Evolutionary conservation across 1,140 invertebrate species (phyloP).

Genomic region (Philotrypesis tridentata): DNA sequence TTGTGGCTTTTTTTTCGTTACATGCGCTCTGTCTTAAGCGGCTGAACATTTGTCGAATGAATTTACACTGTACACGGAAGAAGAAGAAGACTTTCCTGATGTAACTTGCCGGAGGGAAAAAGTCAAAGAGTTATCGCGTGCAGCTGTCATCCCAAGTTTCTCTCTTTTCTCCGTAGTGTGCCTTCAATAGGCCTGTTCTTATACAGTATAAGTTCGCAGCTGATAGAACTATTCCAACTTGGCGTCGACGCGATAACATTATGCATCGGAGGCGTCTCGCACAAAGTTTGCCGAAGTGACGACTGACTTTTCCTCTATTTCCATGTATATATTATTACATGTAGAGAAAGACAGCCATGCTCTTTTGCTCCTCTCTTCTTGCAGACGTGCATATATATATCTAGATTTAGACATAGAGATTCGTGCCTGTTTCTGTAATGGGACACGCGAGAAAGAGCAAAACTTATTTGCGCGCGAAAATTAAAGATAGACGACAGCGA

Average conservation of each 20-base stretch:
- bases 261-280: not conserved
- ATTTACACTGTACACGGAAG: no score
- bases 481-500: not conserved
- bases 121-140: not conserved
- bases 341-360: not conserved
- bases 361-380: not conserved
- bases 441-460: not conserved
- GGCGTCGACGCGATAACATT: conserved; percentile 11
- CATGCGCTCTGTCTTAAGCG: no score
- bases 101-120: not conserved
- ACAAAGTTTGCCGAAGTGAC: not conserved
- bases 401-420: no score
- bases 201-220: not conserved
- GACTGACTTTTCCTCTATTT: conserved; percentile 1
- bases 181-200: not conserved
- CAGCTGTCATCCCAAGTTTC: not conserved
- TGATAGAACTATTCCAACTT: conserved; percentile 2
- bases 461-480: not conserved
- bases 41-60: no score
- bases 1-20: not conserved
- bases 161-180: not conserved
- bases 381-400: no score
- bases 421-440: not conserved
- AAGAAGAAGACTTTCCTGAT: not conserved
- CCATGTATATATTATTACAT: not conserved